Base-by-base conservation (phyloP, 92 coral and sea anemone genomes). In the Phymanthus crucifer region DNA sequence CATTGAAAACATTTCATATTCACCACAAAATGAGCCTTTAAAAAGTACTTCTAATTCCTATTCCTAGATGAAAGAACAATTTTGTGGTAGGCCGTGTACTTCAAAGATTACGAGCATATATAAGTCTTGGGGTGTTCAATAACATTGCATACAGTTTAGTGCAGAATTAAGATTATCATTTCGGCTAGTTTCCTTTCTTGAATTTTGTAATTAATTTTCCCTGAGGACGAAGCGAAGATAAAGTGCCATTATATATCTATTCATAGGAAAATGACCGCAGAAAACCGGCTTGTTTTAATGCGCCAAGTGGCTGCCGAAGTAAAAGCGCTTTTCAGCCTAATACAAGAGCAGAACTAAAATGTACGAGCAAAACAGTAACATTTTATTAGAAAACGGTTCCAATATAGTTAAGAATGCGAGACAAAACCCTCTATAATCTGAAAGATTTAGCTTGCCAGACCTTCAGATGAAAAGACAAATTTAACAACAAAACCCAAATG, bases 1-100 rank as follows among this genome's bases (percentile, higher is more conserved):
- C 69, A 26, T 77, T 37, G 71, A 26, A 48, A 77, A 64, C 35
- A 77, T 61, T 61, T 77, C 61, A 4, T 77, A 77, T 77, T 77
- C 72, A 77, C 81, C 81, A 77, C 81, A 77, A 77, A 77, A 77
- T 33, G 56, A 37, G 81, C 72, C 65, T 77, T 61, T 64, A 37
- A 70, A 76, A 56, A 77, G 68, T 77, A 32, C 81, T 77, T 23
- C 73, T 61, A 47, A n/a, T 77, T 77, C 32, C 65, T 29, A 66
- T 48, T 13, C 48, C 58, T 11, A 32, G 34, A 77, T 77, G 81
- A 77, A 77, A 37, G 48, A 77, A 52, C 57, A 52, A 77, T 77
- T 77, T 77, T 77, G 81, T 58, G 81, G 81, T 77, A 69, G 24
- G 72, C 56, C 68, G 12, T 75, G 46, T 65, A 75, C 81, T 77